phyloP scores from a whole-genome alignment of 2,888 invertebrate species.

The Nudaria mundana region DNA sequence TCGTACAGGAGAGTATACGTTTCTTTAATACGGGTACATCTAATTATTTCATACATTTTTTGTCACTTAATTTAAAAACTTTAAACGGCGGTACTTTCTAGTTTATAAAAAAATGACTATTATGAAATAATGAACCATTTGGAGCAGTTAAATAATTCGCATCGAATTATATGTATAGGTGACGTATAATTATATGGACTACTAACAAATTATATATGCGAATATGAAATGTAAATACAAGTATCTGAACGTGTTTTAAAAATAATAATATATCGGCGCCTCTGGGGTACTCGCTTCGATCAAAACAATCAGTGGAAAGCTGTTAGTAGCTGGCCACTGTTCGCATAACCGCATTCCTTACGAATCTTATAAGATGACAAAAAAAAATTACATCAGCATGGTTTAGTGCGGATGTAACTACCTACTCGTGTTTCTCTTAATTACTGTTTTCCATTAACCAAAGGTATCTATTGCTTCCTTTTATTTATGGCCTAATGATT shows the following conservation, averaged over 20 bases:
- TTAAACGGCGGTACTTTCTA: constrained; percentile 44
- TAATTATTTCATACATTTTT: constrained; percentile 42
- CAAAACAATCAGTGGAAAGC: constrained; percentile 61
- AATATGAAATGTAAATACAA: constrained; percentile 38
- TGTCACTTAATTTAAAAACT: too few species aligned
- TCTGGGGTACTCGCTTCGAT: constrained; percentile 43
- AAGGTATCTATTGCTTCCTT: constrained; percentile 11
- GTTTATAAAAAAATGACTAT: constrained; percentile 24
- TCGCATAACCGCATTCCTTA: constrained; percentile 59
- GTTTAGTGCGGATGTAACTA: constrained; percentile 11
- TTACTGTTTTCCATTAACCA: neutral
- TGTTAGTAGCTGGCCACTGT: constrained; percentile 41
- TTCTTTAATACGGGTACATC: constrained; percentile 35
- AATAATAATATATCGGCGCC: constrained; percentile 48
- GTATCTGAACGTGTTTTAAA: constrained; percentile 38
- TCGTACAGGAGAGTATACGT: constrained; percentile 55
- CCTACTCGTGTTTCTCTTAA: constrained; percentile 13
- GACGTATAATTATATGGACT: constrained; percentile 20
- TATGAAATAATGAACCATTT: constrained; percentile 23
- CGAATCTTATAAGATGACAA: constrained; percentile 37
- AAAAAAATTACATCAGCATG: constrained; percentile 36
- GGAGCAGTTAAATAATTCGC: constrained; percentile 20
- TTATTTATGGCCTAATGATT: neutral
- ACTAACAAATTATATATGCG: constrained; percentile 31
- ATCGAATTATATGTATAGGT: constrained; percentile 6